Evolutionary conservation across 2,797 vertebrate species (phyloP), one percentile per base, ranked within the genome.

Genomic region (Ctenopoma multispine): DNA sequence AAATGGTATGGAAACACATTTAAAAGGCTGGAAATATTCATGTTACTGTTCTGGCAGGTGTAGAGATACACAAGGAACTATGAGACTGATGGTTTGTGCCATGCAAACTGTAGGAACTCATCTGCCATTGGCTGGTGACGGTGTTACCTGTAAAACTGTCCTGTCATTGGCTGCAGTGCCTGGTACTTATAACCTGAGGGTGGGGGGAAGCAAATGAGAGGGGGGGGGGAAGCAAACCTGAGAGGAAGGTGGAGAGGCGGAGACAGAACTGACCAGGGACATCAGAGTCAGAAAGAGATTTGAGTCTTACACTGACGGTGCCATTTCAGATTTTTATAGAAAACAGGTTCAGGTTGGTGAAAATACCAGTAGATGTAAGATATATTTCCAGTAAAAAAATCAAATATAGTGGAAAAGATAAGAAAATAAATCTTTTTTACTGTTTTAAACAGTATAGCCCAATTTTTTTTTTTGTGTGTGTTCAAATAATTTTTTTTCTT

Each of bases 81-180:
- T 71, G 59, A 83, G 62, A 82, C 34, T 43, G 48, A n/a, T 62
- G 65, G 68, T 71, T 81, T 80, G 77, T 75, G 74, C 49, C 63
- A 56, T 57, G 73, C 38, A 69, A 81, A 31, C 61, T 72, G 71
- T 71, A 67, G 61, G 62, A 84, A 81, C 44, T 81, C 64, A 55
- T 77, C 79, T 74, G 56, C 79, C 55, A 83, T 86, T 87, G 82
- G 91, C 88, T 92, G 81, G 84, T 87, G 77, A 84, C 74, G 69
- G 57, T 47, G 69, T 72, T 69, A 90, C 77, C 61, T 75, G 63
- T 80, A 79, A 50, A 72, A 76, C 65, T 55, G 68, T 69, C 63
- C 51, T 63, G 68, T 81, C 56, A 79, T 63, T 77, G 77, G 82
- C 79, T 85, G 74, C 63, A 67, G 65, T 50, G 69, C 54, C 47